phyloP scores from a whole-genome alignment of 1,140 invertebrate species.

The Drosophila lowei region DNA sequence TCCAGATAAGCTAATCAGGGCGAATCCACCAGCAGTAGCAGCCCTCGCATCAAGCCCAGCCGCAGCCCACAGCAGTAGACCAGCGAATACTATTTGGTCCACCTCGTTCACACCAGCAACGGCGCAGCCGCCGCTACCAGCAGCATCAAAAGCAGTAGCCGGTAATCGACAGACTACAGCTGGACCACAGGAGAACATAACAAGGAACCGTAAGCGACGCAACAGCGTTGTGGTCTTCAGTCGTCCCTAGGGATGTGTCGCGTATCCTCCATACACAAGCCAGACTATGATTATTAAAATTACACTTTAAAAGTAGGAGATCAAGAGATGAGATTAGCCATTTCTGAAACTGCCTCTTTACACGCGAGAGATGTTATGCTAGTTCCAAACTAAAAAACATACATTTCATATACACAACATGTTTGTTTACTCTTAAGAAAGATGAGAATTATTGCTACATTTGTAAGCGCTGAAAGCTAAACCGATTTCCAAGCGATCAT shows the following conservation, averaged over 20 bases:
- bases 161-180: neutral
- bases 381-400: slow-evolving; percentile 28
- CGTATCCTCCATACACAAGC: too few relatives aligned
- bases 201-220: slow-evolving; percentile 43
- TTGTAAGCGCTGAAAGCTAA: slow-evolving; percentile 15
- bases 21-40: neutral
- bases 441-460: slow-evolving; percentile 23
- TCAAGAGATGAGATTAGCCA: too few relatives aligned
- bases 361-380: slow-evolving; percentile 4
- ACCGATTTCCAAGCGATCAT: too few relatives aligned
- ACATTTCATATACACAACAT: neutral
- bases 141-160: neutral
- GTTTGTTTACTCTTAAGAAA: neutral
- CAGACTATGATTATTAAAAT: neutral
- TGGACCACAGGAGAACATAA: neutral
- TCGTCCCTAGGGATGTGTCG: neutral
- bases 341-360: neutral
- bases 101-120: neutral
- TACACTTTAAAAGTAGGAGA: too few relatives aligned
- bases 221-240: slow-evolving; percentile 23
- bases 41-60: neutral
- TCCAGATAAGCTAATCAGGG: slow-evolving; percentile 4
- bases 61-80: neutral
- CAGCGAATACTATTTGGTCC: neutral
- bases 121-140: neutral